Evolutionary conservation across 2,888 invertebrate species (phyloP).

Genomic region (Vanessa cardui): DNA sequence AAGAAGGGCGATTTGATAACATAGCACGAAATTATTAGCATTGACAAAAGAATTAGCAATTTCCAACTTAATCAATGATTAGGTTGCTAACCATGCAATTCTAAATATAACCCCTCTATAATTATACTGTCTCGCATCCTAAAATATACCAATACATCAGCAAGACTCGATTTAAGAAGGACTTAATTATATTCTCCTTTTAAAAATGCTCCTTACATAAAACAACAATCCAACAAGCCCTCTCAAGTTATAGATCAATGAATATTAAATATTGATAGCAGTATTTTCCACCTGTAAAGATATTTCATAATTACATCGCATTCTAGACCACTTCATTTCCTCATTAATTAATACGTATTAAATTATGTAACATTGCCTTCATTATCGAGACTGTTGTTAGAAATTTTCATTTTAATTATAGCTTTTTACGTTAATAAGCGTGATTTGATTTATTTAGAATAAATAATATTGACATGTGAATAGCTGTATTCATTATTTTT

Average conservation of each 20-base stretch:
- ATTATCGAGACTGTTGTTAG: neutral
- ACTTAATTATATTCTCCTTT: no score
- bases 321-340: neutral
- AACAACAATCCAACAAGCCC: no score
- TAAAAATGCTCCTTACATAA: no score
- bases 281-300: neutral
- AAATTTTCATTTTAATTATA: neutral
- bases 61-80: neutral
- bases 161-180: no score
- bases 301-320: slow-evolving; percentile 3
- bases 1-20: no score
- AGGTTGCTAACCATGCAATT: no score
- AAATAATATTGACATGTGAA: no score
- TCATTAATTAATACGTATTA: slow-evolving; percentile 11
- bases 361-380: slow-evolving; percentile 7
- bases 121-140: no score
- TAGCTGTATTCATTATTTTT: no score
- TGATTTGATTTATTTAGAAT: neutral
- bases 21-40: no score
- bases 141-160: no score
- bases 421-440: neutral
- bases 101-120: no score
- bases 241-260: neutral
- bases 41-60: neutral
- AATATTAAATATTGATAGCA: neutral